These are phyloP conservation scores for Nephrotoma flavescens DNA, from an alignment of 2,888 invertebrate species.

Conservation along the genomic window DNA sequence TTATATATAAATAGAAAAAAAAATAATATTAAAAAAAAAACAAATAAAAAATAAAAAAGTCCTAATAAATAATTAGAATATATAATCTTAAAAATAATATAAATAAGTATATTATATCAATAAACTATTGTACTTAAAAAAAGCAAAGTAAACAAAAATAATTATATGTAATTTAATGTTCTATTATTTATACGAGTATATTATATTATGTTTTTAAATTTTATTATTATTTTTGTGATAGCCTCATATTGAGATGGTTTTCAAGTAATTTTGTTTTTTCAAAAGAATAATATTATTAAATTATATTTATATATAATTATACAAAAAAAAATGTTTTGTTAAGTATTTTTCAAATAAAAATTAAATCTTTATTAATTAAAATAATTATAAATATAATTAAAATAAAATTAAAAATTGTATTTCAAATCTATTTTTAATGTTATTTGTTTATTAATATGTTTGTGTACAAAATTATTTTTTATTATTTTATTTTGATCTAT, in stretches of 20 bases:
- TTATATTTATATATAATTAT: neutral
- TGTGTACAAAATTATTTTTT: neutral
- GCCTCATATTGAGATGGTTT: conserved; percentile 16
- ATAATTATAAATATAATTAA: neutral
- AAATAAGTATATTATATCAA: neutral
- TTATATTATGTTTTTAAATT: neutral
- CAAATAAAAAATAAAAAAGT: neutral
- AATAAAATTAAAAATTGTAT: neutral
- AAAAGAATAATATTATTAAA: conserved; percentile 1
- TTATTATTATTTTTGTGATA: conserved; percentile 9
- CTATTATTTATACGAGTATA: conserved; percentile 7
- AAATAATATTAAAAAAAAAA: neutral
- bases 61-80: neutral
- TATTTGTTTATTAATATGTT: neutral
- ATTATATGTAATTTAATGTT: conserved; percentile 6
- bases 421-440: neutral
- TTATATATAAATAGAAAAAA: neutral
- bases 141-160: neutral
- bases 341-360: neutral
- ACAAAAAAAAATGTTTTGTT: neutral
- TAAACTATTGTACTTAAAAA: conserved; percentile 3
- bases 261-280: conserved; percentile 9
- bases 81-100: neutral
- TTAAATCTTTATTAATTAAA: neutral
- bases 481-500: neutral